A percentile compares a stretch with the other conserved stretches of the same genome.
phyloP scores from a whole-genome alignment of 2,888 invertebrate genomes.

The Drosophila anomelani region DNA sequence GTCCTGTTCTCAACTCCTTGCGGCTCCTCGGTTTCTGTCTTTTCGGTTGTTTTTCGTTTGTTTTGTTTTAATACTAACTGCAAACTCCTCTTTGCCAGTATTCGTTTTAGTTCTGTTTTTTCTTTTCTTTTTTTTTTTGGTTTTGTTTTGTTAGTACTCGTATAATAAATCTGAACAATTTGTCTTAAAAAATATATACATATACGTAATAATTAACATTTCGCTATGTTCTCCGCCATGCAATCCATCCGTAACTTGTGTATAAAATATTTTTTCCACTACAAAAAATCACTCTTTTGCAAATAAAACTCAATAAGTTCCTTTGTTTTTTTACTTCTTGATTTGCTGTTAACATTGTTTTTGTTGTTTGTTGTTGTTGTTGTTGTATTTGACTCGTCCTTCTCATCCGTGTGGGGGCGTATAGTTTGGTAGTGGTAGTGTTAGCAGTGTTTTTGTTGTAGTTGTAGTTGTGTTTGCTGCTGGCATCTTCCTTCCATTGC shows the following conservation, averaged over 20 bases:
- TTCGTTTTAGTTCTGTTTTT: slow-evolving; percentile 24
- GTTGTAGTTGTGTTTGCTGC: slow-evolving; percentile 21
- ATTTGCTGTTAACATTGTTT: slow-evolving; percentile 67
- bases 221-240: slow-evolving; percentile 54
- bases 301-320: slow-evolving; percentile 74
- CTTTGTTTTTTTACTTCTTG: slow-evolving; percentile 42
- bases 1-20: slow-evolving; percentile 5
- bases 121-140: too few relatives aligned
- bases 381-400: slow-evolving; percentile 1
- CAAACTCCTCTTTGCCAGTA: slow-evolving; percentile 20
- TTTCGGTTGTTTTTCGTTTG: slow-evolving; percentile 3
- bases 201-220: slow-evolving; percentile 81
- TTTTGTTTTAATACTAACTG: slow-evolving; percentile 49
- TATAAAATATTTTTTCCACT: slow-evolving; percentile 77
- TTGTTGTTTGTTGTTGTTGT: slow-evolving; percentile 16
- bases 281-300: slow-evolving; percentile 81
- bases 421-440: slow-evolving; percentile 16
- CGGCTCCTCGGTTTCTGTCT: slow-evolving; percentile 6
- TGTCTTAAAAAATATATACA: slow-evolving; percentile 78
- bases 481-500: neutral
- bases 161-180: slow-evolving; percentile 74
- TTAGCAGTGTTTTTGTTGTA: slow-evolving; percentile 2
- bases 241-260: slow-evolving; percentile 57
- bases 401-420: slow-evolving; percentile 23
- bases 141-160: slow-evolving; percentile 30